Evolutionary conservation across 92 coral and sea anemone genomes (phyloP), one percentile per base, ranked within the genome.

Genomic region (Palythoa grandis): DNA sequence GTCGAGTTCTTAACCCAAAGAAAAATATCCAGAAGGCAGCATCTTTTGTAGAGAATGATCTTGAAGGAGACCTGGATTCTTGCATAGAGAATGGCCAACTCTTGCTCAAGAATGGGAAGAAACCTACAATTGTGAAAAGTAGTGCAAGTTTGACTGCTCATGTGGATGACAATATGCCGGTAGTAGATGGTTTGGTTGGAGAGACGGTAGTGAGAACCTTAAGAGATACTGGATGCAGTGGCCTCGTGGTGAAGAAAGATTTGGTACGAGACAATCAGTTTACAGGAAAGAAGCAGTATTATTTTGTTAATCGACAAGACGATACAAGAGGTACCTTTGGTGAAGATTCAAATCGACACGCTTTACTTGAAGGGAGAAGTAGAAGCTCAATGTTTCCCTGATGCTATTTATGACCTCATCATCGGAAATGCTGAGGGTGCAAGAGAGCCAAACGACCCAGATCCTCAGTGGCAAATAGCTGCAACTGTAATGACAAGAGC

Each of bases 281-380:
- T 58, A 77, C 82, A 9, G 70, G 82, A 11, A 77, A 77, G 43
- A 77, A 56, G 82, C 13, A 37, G 50, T 38, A 24, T n/a, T 50
- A 56, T 77, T 47, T 19, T 38, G 15, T 13, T 24, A 38, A 77
- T 77, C 54, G 82, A 77, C 50, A 77, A 77, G 20, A 77, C 82
- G 1, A 58, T 77, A 10, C 13, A 9, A 38, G 43, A 24, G 38
- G 82, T 60, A 12, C 73, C 72, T 8, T 15, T 24, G 52, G 88
- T 47, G n/a, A 58, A 14, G 85, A 50, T 86, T 53, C 37, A 57
- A 40, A 43, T 86, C n/a, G 57, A 50, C 16, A 56, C 71, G 8
- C 88, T 85, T n/a, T 86, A 86, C 70, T n/a, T 72, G 15, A 86
- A 39, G 39, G 88, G 84, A 8, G 63, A 15, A 22, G 88, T 86